phyloP scores from a whole-genome alignment of 2,888 invertebrate genomes.

The Parnassius orleans region DNA sequence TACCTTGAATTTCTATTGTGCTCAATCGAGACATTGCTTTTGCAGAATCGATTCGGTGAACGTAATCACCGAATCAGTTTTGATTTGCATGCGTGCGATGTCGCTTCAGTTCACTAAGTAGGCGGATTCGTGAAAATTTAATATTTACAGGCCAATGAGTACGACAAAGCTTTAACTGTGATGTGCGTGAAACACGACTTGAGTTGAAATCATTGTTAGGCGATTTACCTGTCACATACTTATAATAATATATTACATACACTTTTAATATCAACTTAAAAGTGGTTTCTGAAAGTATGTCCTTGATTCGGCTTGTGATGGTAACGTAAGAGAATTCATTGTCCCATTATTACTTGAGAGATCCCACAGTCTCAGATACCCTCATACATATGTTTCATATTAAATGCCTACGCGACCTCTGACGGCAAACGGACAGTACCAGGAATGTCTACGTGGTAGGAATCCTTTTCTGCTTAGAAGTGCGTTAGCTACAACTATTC shows the following conservation, averaged over 20 bases:
- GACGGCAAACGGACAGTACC: too few relatives aligned
- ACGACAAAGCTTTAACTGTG: not conserved
- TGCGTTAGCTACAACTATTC: too few relatives aligned
- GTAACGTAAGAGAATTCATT: too few relatives aligned
- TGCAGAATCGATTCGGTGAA: constrained; percentile 11
- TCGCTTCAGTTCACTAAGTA: not conserved
- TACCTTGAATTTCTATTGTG: constrained; percentile 33
- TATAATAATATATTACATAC: not conserved
- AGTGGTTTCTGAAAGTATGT: not conserved
- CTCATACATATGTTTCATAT: too few relatives aligned
- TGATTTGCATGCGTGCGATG: constrained; percentile 18
- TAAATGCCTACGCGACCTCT: too few relatives aligned
- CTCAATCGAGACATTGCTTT: constrained; percentile 25
- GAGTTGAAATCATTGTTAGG: not conserved
- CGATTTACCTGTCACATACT: not conserved
- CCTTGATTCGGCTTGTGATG: not conserved
- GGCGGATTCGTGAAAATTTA: constrained; percentile 17
- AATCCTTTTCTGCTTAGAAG: too few relatives aligned
- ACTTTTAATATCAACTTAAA: not conserved
- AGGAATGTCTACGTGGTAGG: too few relatives aligned
- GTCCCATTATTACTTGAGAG: not conserved
- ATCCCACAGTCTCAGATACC: too few relatives aligned
- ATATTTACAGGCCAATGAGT: not conserved
- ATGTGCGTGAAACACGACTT: not conserved
- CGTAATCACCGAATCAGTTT: not conserved